phyloP scores from a whole-genome alignment of 1,140 invertebrate genomes.

The Nephila pilipes region DNA sequence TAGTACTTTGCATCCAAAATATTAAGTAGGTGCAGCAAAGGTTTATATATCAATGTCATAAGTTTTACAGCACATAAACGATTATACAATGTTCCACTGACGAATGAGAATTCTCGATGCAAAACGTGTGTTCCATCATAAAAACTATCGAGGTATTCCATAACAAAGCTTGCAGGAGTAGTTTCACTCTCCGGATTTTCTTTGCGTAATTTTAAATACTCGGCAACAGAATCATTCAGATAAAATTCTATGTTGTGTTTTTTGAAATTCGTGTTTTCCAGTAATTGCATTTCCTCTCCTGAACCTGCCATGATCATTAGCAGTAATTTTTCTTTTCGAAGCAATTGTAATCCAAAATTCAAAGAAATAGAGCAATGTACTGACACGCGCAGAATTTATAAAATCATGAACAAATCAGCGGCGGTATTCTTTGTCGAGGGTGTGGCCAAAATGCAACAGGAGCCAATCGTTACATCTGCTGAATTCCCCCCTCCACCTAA shows the following conservation, averaged over 20 bases:
- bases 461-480: no score
- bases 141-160: slow-evolving; percentile 74
- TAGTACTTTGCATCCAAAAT: slow-evolving; percentile 63
- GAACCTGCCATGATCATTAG: background rate
- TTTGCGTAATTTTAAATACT: slow-evolving; percentile 46
- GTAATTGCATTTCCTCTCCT: background rate
- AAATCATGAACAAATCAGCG: no score
- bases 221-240: slow-evolving; percentile 65
- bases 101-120: slow-evolving; percentile 67
- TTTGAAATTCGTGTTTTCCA: slow-evolving; percentile 35
- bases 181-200: slow-evolving; percentile 58
- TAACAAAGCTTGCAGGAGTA: slow-evolving; percentile 63
- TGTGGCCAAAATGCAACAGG: no score
- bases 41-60: slow-evolving; percentile 66
- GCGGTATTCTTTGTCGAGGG: no score
- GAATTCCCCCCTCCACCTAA: no score
- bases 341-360: no score
- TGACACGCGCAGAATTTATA: no score
- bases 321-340: no score
- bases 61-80: slow-evolving; percentile 64
- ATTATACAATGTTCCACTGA: slow-evolving; percentile 70
- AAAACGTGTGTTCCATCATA: slow-evolving; percentile 72
- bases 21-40: slow-evolving; percentile 32
- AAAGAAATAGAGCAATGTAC: no score
- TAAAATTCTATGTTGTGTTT: slow-evolving; percentile 63